Evolutionary conservation across 1,140 invertebrate species (phyloP).

Genomic region (Achatina immaculata): DNA sequence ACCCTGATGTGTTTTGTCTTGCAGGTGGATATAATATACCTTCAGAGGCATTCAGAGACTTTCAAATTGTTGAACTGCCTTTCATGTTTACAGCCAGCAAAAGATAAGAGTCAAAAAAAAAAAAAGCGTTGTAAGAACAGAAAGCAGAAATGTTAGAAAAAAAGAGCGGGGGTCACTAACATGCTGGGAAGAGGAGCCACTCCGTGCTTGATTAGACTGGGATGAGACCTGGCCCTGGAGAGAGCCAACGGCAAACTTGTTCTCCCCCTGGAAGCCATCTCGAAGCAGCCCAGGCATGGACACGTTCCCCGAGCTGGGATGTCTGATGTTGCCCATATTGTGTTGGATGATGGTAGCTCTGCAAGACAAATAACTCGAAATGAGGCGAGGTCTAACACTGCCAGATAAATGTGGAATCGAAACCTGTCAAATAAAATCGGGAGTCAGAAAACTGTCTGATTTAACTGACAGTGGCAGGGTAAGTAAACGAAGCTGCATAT

Average conservation of each 20-base stretch:
- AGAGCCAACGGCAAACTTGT: constrained; percentile 84
- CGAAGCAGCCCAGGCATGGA: constrained; percentile 95
- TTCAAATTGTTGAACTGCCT: no score
- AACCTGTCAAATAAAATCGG: no score
- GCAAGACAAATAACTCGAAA: constrained; percentile 40
- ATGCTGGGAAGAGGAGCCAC: constrained; percentile 77
- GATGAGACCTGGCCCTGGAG: constrained; percentile 90
- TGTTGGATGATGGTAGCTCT: constrained; percentile 88
- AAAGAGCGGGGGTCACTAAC: constrained; percentile 39
- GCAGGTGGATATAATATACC: no score
- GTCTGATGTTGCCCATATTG: constrained; percentile 61
- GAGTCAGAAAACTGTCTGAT: no score
- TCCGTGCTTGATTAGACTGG: constrained; percentile 88
- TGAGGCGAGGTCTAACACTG: no score
- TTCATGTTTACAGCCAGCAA: no score
- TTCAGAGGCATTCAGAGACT: no score
- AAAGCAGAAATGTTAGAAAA: background rate
- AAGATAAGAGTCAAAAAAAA: background rate
- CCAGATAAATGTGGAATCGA: no score
- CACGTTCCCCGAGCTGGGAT: constrained; percentile 82
- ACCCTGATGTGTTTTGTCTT: no score
- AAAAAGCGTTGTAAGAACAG: background rate
- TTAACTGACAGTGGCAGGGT: no score
- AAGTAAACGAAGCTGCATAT: no score
- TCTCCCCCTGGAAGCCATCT: constrained; percentile 84